phyloP scores from a whole-genome alignment of 2,113 vertebrate genomes.

The Bubalus kerabau region DNA sequence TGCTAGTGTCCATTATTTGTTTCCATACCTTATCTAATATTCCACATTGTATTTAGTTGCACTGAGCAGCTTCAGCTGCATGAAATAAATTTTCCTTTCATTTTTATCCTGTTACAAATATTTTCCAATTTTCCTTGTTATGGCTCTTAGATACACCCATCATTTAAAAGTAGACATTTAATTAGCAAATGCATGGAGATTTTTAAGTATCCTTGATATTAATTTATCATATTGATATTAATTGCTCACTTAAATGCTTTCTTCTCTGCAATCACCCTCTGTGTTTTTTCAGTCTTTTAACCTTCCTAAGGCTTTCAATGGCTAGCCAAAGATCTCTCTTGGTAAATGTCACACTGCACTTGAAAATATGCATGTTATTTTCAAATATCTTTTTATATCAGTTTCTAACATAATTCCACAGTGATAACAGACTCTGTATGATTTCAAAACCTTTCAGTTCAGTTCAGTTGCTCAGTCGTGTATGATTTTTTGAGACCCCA shows the following conservation, averaged over 20 bases:
- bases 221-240: background rate
- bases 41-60: background rate
- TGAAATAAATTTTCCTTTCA: background rate
- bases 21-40: background rate
- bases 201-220: background rate
- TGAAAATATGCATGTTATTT: background rate
- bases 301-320: background rate
- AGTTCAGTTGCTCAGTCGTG: background rate
- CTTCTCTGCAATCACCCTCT: background rate
- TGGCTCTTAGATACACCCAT: background rate
- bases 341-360: background rate
- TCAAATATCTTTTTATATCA: background rate
- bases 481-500: accelerated
- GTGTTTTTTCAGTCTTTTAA: background rate
- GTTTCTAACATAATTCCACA: background rate
- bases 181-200: background rate
- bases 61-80: background rate
- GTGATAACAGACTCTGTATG: background rate
- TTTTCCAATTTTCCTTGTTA: background rate
- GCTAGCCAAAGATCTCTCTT: background rate
- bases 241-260: background rate
- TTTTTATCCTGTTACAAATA: background rate
- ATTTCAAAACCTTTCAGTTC: background rate
- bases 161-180: background rate
- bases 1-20: background rate